Conservation (phyloP, 2,888 invertebrate species). For the Trachelus tabidus region DNA sequence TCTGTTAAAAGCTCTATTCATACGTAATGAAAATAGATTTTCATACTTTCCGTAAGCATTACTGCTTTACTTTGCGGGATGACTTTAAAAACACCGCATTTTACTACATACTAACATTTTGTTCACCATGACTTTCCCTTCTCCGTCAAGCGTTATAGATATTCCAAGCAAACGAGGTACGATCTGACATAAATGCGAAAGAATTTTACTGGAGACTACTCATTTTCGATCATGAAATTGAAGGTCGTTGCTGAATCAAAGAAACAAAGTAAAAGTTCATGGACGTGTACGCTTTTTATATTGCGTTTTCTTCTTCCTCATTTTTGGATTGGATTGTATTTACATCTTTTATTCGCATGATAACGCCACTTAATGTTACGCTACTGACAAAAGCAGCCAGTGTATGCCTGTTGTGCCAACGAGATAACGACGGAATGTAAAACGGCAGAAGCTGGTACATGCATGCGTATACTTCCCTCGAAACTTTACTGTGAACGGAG, state of each 20-base stretch:
- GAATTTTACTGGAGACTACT: not conserved
- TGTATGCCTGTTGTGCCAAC: conserved; percentile 6
- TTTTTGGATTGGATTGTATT: not conserved
- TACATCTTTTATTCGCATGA: not conserved
- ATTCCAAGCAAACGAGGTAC: not conserved
- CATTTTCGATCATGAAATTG: not conserved
- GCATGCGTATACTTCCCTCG: not conserved
- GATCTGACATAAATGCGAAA: not conserved
- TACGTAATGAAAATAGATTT: not conserved
- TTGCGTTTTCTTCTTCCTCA: not conserved
- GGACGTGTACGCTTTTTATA: not conserved
- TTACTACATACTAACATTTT: not conserved
- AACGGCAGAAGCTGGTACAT: conserved; percentile 10
- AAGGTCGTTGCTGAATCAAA: not conserved
- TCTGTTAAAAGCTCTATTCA: not conserved
- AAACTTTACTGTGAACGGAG: not conserved
- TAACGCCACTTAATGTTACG: not conserved
- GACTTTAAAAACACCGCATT: not conserved
- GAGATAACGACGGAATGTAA: conserved; percentile 32
- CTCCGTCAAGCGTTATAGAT: not conserved
- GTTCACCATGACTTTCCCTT: not conserved
- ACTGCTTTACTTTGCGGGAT: not conserved
- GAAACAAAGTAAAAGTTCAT: not conserved
- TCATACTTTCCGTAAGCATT: not conserved
- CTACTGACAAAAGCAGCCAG: conserved; percentile 9